Base-by-base conservation (phyloP, 2,797 vertebrate species). In the Percopsis omiscomaycus region DNA sequence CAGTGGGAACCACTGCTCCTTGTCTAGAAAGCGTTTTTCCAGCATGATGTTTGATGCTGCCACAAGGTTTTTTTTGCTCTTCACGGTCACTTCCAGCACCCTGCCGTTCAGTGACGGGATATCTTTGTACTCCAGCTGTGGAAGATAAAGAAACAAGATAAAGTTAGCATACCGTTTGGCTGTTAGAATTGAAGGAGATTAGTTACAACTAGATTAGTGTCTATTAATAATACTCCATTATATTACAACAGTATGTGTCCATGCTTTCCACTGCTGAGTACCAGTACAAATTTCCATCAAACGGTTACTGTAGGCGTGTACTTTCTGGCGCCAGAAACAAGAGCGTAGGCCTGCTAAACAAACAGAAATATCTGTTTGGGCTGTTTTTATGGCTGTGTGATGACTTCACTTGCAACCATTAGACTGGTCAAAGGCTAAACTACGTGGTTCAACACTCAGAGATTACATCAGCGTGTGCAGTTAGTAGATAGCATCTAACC, bases 31-130 rank as follows among this genome's bases (percentile, higher is more conserved):
- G 61, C 77, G 10, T 0, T 78, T 74, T 30, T 84, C 88, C 81
- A 95, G 87, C 27, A 71, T 88, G 52, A 96, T 91, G 78, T 89
- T 93, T 66, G 93, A 86, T 3, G 91, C 91, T 55, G 91, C 94
- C 52, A 96, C 78, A 32, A 92, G 93, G 0, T 65, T 52, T 66
- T 89, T 92, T 82, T 84, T 94, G 83, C 93, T 95, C 82, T 94
- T 95, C 73, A 96, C 94, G 0, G 86, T 90, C 16, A 95, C 89
- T 76, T 93, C 92, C 82, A 96, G 89, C 46, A 92, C 66, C 28
- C 9, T 86, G 72, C 91, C 92, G 27, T 88, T 66, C 44, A 94
- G 86, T 11, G 89, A 77, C 0, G 66, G 66, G 55, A 95, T 88
- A 22, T 65, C 62, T n/a, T 58, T 62, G 68, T 94, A 94, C 1